These are phyloP conservation scores for Myotis yumanensis DNA, from an alignment of 2,113 vertebrate species.

Conservation along the genomic window DNA sequence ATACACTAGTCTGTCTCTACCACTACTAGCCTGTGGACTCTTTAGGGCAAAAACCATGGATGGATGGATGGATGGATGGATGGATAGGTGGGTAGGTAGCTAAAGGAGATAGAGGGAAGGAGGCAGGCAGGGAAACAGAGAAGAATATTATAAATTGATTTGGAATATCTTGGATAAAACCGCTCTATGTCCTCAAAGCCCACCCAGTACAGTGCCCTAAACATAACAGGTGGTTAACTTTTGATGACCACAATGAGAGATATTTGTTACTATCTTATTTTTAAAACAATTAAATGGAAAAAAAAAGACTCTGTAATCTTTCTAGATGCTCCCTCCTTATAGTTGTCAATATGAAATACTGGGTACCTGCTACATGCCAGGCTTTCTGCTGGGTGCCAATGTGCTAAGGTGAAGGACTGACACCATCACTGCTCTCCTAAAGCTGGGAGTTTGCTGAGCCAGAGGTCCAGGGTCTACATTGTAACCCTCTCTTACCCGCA, in stretches of 20 bases:
- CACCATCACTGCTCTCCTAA: rapidly evolving
- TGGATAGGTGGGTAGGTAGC: rapidly evolving
- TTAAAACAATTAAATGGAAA: not conserved
- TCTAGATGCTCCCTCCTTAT: not conserved
- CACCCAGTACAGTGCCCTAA: not conserved
- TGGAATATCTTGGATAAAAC: not conserved
- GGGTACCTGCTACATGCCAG: not conserved
- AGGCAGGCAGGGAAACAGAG: not conserved
- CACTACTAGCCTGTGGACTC: not conserved
- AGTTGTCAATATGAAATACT: not conserved
- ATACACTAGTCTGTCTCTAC: not conserved
- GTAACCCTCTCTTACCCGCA: conserved; percentile 87
- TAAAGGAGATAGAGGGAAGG: not conserved
- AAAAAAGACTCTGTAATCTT: not conserved
- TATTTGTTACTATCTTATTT: not conserved
- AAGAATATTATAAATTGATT: not conserved
- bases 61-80: no score
- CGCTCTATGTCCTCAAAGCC: not conserved
- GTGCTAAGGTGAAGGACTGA: not conserved
- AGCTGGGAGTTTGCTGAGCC: not conserved
- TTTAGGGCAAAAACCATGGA: not conserved
- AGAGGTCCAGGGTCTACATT: not conserved
- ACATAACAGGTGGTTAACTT: not conserved
- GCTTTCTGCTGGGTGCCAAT: not conserved
- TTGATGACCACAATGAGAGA: not conserved